Evolutionary conservation across 2,113 vertebrate genomes (phyloP).

Genomic region (Sinocyclocheilus rhinocerous): DNA sequence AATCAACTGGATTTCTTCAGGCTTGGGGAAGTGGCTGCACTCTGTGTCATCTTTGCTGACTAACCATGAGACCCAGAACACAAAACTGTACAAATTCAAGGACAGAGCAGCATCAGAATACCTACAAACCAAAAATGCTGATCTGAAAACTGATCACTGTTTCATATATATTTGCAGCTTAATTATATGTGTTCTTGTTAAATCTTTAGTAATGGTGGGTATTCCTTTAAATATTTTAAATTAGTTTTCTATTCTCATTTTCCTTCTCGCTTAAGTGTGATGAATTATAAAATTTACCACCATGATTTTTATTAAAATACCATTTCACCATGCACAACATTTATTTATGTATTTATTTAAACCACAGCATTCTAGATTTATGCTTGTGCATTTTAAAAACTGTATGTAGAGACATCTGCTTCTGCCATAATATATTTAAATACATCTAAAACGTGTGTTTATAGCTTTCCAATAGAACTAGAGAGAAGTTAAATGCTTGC

Average conservation of each 20-base stretch:
- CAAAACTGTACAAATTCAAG: background rate
- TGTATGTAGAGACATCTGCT: background rate
- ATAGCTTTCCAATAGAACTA: background rate
- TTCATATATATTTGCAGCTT: background rate
- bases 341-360: background rate
- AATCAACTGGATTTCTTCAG: slow-evolving; percentile 33
- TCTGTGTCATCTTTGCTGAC: slow-evolving; percentile 36
- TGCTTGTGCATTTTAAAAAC: background rate
- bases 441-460: background rate
- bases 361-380: no score
- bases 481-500: background rate
- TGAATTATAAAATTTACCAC: background rate
- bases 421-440: background rate
- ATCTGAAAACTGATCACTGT: background rate
- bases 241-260: background rate
- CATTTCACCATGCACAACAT: background rate
- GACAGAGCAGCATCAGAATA: background rate
- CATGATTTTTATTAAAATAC: background rate
- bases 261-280: background rate
- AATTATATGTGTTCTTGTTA: background rate
- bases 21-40: slow-evolving; percentile 16
- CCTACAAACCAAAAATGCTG: background rate
- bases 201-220: background rate
- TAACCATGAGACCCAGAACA: background rate
- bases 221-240: background rate